phyloP scores from a whole-genome alignment of 2,888 invertebrate genomes.

The Pinctada fucata region DNA sequence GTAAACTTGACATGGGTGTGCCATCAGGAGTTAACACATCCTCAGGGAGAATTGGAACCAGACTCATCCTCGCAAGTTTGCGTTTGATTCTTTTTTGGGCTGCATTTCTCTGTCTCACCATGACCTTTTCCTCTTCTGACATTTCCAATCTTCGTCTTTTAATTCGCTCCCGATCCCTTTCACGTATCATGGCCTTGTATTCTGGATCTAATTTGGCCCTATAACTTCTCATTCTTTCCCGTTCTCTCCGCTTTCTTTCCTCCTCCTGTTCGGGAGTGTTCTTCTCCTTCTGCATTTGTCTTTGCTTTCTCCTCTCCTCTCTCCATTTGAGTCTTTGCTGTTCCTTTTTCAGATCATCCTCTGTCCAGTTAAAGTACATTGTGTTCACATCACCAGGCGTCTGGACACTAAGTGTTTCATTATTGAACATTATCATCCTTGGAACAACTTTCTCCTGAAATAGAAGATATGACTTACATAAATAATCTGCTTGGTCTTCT shows the following conservation, averaged over 20 bases:
- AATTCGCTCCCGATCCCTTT: background rate
- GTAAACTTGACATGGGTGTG: background rate
- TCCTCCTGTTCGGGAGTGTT: background rate
- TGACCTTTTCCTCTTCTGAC: background rate
- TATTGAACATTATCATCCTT: background rate
- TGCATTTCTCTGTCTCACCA: background rate
- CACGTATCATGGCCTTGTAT: background rate
- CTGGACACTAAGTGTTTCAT: background rate
- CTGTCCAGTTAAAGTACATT: background rate
- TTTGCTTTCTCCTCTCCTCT: background rate
- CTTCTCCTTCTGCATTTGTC: background rate
- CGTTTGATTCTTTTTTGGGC: background rate
- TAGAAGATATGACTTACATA: background rate
- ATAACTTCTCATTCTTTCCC: background rate
- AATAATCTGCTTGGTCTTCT: background rate
- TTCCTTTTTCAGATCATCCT: background rate
- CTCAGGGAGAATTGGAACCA: background rate
- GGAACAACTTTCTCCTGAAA: background rate
- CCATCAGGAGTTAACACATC: background rate
- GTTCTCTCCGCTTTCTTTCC: background rate
- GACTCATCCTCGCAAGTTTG: background rate
- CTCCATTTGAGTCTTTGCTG: background rate
- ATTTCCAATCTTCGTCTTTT: constrained; percentile 3
- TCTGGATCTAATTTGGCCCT: background rate
- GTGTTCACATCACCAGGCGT: background rate